Evolutionary conservation across 2,797 vertebrate species (phyloP).

Genomic region (Ibycter americanus): DNA sequence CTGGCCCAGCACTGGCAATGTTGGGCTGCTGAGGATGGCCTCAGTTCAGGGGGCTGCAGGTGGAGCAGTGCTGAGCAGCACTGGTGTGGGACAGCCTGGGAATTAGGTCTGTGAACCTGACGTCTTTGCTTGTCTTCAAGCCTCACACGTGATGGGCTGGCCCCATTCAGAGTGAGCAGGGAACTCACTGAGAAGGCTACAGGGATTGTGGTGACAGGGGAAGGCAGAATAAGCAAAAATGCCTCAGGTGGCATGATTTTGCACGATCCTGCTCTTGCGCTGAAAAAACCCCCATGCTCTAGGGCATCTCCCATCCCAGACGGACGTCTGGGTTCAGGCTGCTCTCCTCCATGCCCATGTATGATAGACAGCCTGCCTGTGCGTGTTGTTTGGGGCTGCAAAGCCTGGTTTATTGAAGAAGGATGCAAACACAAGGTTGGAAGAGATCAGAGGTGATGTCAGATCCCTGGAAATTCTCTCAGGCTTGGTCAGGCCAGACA

Average conservation of each 20-base stretch:
- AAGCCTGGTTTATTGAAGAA: accelerated
- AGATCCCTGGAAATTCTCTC: background rate
- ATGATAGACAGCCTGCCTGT: background rate
- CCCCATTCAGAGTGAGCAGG: background rate
- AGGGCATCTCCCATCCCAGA: background rate
- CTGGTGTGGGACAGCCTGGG: background rate
- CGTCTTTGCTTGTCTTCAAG: background rate
- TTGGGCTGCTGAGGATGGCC: background rate
- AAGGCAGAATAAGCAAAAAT: background rate
- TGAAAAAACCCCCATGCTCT: background rate
- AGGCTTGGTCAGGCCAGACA: background rate
- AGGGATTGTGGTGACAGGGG: background rate
- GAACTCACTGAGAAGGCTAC: background rate
- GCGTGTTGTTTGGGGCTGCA: background rate
- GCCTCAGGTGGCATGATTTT: background rate
- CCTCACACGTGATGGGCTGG: accelerated
- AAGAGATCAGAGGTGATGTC: background rate
- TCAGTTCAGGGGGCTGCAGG: background rate
- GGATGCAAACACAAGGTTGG: background rate
- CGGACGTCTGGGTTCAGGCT: background rate
- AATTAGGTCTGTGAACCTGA: background rate
- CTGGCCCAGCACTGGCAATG: background rate
- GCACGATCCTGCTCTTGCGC: background rate
- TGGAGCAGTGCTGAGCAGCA: background rate
- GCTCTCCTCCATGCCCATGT: accelerated